These are phyloP conservation scores for Cremastinae sp. DNA, from an alignment of 2,888 invertebrate species.

Conservation along the genomic window DNA sequence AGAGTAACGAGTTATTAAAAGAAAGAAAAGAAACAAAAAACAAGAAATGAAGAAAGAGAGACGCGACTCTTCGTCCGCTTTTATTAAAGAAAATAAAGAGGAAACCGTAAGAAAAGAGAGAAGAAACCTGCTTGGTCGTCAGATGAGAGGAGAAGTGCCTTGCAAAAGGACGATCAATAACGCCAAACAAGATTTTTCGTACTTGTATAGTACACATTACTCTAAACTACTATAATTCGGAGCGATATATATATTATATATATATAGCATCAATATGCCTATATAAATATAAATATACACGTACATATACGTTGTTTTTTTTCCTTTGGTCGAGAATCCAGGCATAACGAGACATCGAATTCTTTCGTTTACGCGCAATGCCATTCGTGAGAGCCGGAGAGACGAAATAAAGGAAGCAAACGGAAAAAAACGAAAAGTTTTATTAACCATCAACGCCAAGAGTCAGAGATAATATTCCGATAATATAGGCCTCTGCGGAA, in stretches of 20 bases:
- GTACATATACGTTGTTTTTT: conserved; percentile 18
- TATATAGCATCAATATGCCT: conserved; percentile 6
- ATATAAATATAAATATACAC: conserved; percentile 19
- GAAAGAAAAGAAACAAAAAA: conserved; percentile 4
- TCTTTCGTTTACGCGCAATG: conserved; percentile 43
- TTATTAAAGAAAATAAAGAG: conserved; percentile 29
- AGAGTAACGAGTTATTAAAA: conserved; percentile 28
- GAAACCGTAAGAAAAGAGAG: background rate
- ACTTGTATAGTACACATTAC: conserved; percentile 48
- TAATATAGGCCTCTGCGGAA: too few species aligned
- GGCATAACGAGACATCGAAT: conserved; percentile 39
- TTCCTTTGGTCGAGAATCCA: conserved; percentile 8
- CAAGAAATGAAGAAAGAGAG: background rate
- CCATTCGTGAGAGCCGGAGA: conserved; percentile 28
- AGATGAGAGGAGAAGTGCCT: conserved; percentile 59
- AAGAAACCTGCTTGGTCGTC: conserved; percentile 55
- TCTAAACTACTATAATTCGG: conserved; percentile 50
- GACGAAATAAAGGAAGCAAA: conserved; percentile 13
- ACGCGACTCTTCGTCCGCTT: conserved; percentile 51
- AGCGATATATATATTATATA: conserved; percentile 43
- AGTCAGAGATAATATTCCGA: conserved; percentile 4
- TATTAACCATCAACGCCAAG: conserved; percentile 30
- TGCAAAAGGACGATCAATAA: conserved; percentile 62
- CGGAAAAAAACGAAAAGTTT: conserved; percentile 6
- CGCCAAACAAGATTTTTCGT: conserved; percentile 60